A percentile compares a stretch with the other conserved stretches of the same genome.
phyloP scores from a whole-genome alignment of 2,888 invertebrate genomes.

The Cenopis cana region DNA sequence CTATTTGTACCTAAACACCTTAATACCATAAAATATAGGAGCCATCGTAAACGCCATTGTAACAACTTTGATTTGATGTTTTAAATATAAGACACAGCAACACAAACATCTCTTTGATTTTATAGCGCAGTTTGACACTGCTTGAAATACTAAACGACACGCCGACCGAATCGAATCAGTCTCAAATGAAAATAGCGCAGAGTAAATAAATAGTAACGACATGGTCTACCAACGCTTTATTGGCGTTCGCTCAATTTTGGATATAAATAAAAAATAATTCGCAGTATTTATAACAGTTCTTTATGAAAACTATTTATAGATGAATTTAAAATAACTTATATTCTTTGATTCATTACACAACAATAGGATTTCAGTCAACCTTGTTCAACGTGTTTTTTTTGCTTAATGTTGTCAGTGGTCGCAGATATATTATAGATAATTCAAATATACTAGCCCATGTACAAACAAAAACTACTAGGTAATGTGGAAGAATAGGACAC shows the following conservation, averaged over 20 bases:
- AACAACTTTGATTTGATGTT: not conserved
- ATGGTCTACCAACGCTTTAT: slow-evolving; percentile 12
- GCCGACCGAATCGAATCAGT: not conserved
- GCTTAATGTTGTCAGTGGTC: no score
- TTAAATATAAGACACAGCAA: not conserved
- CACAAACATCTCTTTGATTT: not conserved
- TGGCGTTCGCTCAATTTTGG: slow-evolving; percentile 20
- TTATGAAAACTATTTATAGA: not conserved
- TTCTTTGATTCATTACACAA: not conserved
- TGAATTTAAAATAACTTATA: not conserved
- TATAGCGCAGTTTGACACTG: slow-evolving; percentile 1
- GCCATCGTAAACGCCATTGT: not conserved
- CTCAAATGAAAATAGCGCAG: slow-evolving; percentile 5
- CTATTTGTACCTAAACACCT: no score
- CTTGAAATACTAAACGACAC: slow-evolving; percentile 14
- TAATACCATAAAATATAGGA: not conserved
- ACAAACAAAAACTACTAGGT: no score
- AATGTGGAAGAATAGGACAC: no score
- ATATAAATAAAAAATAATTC: slow-evolving; percentile 7
- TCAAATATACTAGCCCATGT: no score
- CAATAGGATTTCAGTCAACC: no score
- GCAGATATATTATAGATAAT: no score
- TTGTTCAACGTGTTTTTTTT: no score
- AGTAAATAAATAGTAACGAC: slow-evolving; percentile 19
- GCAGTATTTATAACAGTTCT: not conserved